These are phyloP conservation scores for Rhincodon typus DNA, from an alignment of 2,797 vertebrate species.

Conservation along the genomic window DNA sequence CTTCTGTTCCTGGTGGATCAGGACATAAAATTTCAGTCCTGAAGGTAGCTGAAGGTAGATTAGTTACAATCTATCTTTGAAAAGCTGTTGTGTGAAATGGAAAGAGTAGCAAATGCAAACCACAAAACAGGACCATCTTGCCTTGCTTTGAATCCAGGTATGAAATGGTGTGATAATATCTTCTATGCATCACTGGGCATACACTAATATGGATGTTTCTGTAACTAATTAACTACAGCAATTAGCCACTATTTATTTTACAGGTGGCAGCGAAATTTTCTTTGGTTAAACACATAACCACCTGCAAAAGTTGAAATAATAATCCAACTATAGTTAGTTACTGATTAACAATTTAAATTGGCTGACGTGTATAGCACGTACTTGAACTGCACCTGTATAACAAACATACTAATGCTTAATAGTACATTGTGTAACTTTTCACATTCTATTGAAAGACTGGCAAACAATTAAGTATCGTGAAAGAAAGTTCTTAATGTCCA, in stretches of 20 bases:
- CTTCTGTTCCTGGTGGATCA: neutral
- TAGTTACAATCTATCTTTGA: neutral
- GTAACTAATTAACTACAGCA: conserved; percentile 24
- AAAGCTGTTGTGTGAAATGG: neutral
- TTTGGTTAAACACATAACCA: conserved; percentile 13
- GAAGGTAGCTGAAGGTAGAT: neutral
- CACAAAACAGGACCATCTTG: neutral
- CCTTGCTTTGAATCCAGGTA: neutral
- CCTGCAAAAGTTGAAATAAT: neutral
- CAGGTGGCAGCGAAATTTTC: neutral
- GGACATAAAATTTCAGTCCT: too few relatives aligned
- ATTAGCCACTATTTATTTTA: conserved; percentile 12
- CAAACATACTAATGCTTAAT: neutral
- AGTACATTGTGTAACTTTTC: neutral
- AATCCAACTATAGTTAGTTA: conserved; percentile 21
- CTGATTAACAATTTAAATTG: conserved; percentile 25
- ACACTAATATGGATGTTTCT: neutral
- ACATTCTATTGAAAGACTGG: neutral
- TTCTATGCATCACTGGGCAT: neutral
- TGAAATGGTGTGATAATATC: neutral
- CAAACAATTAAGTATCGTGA: neutral
- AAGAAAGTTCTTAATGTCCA: neutral
- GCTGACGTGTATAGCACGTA: neutral
- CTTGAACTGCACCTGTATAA: conserved; percentile 3
- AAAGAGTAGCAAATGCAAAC: neutral